Percentiles rank a stretch among this genome's conserved stretches.
Conservation (phyloP, 1,140 invertebrate genomes). For the Popillia japonica region DNA sequence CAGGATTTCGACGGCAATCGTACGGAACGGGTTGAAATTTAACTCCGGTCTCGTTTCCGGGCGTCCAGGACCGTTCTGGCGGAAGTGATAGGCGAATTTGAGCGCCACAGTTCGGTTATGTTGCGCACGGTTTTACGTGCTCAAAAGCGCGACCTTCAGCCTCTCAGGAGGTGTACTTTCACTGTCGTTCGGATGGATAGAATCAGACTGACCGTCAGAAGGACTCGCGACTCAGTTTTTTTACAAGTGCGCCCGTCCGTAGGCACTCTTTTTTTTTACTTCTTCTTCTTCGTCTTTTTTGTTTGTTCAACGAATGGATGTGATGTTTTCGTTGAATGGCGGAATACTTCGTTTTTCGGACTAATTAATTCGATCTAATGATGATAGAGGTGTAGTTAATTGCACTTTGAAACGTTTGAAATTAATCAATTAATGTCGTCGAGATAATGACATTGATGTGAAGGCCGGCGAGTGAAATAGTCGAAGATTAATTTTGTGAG, state of each 20-base stretch:
- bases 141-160: not conserved
- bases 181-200: not conserved
- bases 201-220: not conserved
- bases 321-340: not conserved
- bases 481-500: not conserved
- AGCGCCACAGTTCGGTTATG: not conserved
- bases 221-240: not conserved
- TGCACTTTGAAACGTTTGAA: too few relatives aligned
- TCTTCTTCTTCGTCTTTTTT: not conserved
- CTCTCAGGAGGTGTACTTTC: not conserved
- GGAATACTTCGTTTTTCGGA: not conserved
- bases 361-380: too few relatives aligned
- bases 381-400: too few relatives aligned
- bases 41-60: not conserved
- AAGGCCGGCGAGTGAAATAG: not conserved
- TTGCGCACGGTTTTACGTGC: not conserved
- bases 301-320: not conserved
- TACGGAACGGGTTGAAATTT: not conserved
- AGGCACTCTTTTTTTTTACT: not conserved
- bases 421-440: not conserved
- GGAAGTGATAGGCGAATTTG: not conserved
- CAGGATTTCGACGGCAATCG: not conserved
- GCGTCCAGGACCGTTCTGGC: not conserved
- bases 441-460: not conserved
- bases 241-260: not conserved